Percentiles rank a stretch among this genome's conserved stretches.
These are phyloP conservation scores for Wasmannia auropunctata DNA, from an alignment of 1,140 invertebrate genomes.

Conservation along the genomic window DNA sequence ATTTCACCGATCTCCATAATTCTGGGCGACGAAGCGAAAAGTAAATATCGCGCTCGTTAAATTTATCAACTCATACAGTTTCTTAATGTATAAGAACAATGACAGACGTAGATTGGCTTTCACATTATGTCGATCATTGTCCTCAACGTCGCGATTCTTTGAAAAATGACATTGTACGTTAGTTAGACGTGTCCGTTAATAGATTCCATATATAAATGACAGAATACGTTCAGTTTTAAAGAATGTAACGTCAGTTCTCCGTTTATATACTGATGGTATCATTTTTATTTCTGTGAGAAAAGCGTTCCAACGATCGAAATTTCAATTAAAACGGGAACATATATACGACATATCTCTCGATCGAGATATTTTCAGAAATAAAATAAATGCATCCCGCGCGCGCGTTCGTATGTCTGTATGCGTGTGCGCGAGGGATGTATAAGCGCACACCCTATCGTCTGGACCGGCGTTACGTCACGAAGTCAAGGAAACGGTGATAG, in stretches of 20 bases:
- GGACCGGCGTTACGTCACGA: slow-evolving; percentile 51
- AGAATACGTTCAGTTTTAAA: background rate
- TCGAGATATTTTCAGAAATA: slow-evolving; percentile 47
- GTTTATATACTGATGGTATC: background rate
- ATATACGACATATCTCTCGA: background rate
- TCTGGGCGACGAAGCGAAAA: background rate
- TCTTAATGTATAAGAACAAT: background rate
- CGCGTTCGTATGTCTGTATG: background rate
- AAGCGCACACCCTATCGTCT: slow-evolving; percentile 5
- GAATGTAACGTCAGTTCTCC: background rate
- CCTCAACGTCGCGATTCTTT: background rate
- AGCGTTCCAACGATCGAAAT: background rate
- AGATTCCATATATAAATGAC: background rate
- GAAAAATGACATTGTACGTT: background rate
- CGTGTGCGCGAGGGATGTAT: background rate
- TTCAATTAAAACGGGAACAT: slow-evolving; percentile 29
- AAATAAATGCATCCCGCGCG: slow-evolving; percentile 35
- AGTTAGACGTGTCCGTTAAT: background rate
- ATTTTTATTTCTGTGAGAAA: background rate
- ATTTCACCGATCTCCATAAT: slow-evolving; percentile 7
- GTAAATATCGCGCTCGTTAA: background rate
- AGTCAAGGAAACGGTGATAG: slow-evolving; percentile 44
- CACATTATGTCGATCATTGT: background rate
- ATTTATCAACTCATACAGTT: background rate
- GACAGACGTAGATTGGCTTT: background rate